Percentiles rank a stretch among this genome's conserved stretches.
Conservation (phyloP, 1,140 invertebrate species). For the Atopsyche davidsoni region DNA sequence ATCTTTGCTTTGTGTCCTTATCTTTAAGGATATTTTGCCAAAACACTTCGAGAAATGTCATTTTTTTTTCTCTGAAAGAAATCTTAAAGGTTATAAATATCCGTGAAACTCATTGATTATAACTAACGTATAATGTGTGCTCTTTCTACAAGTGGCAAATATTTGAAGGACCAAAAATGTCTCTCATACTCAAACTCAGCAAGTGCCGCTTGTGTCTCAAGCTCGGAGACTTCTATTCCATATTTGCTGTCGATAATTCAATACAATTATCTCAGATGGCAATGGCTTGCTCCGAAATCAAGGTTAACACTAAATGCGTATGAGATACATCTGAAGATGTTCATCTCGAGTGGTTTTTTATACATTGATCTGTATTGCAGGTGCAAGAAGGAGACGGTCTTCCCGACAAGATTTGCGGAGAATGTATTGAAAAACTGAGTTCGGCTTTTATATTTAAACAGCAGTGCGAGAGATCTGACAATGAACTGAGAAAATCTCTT, state of each 20-base stretch:
- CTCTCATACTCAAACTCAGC: constrained; percentile 34
- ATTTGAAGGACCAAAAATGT: constrained; percentile 18
- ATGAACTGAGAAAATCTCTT: constrained; percentile 44
- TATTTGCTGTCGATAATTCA: constrained; percentile 46
- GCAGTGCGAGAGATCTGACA: constrained; percentile 45
- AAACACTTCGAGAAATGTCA: too few species aligned
- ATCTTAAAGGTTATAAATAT: too few species aligned
- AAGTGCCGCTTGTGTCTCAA: constrained; percentile 50
- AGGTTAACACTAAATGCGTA: constrained; percentile 35
- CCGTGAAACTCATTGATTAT: neutral
- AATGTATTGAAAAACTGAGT: constrained; percentile 47
- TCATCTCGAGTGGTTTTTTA: neutral
- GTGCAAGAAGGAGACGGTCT: constrained; percentile 46
- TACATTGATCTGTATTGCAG: constrained; percentile 30
- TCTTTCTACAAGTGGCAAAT: constrained; percentile 3
- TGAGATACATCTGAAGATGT: neutral
- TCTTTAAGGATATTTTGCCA: too few species aligned
- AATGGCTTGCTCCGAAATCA: constrained; percentile 52
- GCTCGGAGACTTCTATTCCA: constrained; percentile 48
- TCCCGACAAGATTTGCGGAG: constrained; percentile 46
- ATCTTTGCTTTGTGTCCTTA: too few species aligned
- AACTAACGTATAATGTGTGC: neutral
- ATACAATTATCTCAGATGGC: constrained; percentile 51
- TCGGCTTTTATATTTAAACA: constrained; percentile 47
- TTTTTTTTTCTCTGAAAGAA: too few species aligned